Evolutionary conservation across 2,113 vertebrate genomes (phyloP), one percentile per base, ranked within the genome.

Genomic region (Catharus bicknelli): DNA sequence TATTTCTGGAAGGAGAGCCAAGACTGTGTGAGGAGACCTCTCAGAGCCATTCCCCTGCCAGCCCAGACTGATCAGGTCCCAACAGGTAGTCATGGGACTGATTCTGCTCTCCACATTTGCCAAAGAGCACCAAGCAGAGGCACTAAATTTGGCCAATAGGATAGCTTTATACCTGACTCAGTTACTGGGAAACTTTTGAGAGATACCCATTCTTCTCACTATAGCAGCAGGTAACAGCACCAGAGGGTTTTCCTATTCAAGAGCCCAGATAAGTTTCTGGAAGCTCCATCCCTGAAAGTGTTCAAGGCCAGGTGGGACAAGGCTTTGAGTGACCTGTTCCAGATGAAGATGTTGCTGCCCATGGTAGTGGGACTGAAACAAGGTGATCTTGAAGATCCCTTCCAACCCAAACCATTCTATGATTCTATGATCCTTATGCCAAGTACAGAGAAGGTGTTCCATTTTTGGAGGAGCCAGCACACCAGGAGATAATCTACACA

Each of bases 1-100:
- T 36, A 6, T 69, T 61, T 86, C 68, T 83, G 62, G 29, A 50
- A 66, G 29, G 4, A 77, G n/a, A 85, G 20, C 26, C 32, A 59
- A 5, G 15, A 34, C 27, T 50, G 4, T 10, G 13, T 57, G 69
- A 75, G 22, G 34, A 32, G 26, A 50, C 8, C 5, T 76, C 51
- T 34, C 43, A 75, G 40, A 20, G 30, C 22, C 67, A 19, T 25
- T 2, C 6, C 4, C 3, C 6, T 5, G 1, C 27, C 20, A 51
- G 29, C 22, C 15, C 66, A 82, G 57, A 8, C 13, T 16, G 11
- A 19, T 7, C 10, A 47, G 29, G 16, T 66, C 22, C 59, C 30
- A 58, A 1, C 1, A 3, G 9, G 9, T 4, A 70, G 10, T 16
- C 13, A 23, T 38, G 10, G 38, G 12, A 51, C 1, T 4, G 32